Conservation (phyloP, 2,888 invertebrate species). For the Thyatira batis region DNA sequence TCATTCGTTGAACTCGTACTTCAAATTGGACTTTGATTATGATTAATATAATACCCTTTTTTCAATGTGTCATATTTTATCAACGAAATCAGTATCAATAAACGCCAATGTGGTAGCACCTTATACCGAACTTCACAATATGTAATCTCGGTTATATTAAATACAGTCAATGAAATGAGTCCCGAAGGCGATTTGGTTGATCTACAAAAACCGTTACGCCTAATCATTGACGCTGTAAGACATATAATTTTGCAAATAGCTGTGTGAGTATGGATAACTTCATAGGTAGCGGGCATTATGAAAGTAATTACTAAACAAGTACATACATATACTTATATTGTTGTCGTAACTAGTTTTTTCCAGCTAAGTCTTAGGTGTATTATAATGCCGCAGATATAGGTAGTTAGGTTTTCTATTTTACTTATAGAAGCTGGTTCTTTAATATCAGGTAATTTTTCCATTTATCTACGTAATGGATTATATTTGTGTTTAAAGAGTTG, state of each 20-base stretch:
- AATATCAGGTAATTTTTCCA: no score
- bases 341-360: background rate
- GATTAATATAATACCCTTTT: no score
- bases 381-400: background rate
- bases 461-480: no score
- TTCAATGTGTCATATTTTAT: no score
- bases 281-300: conserved; percentile 47
- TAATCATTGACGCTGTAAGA: conserved; percentile 57
- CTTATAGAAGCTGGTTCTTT: no score
- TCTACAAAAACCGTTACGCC: conserved; percentile 59
- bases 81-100: background rate
- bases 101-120: background rate
- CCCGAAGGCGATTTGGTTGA: conserved; percentile 30
- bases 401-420: no score
- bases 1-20: no score
- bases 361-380: background rate
- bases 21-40: no score
- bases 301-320: conserved; percentile 49
- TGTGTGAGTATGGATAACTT: conserved; percentile 48
- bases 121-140: background rate
- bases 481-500: no score
- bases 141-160: conserved; percentile 3
- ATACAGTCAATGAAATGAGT: background rate
- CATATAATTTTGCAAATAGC: conserved; percentile 70
- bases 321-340: conserved; percentile 8